A percentile compares a stretch with the other conserved stretches of the same genome.
phyloP scores from a whole-genome alignment of 2,888 invertebrate species.

The Eustalomyia histrio region DNA sequence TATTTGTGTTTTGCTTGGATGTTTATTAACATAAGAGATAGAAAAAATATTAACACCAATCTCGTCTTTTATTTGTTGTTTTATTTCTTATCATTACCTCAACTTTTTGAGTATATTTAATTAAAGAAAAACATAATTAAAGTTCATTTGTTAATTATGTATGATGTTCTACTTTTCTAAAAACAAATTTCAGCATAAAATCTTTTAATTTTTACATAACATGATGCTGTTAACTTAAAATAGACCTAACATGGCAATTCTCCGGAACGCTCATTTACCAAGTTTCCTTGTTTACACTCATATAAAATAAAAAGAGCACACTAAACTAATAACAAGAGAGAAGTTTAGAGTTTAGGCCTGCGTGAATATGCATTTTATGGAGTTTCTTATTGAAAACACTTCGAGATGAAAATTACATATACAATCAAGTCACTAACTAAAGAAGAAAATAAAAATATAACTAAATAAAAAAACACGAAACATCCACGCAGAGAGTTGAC shows the following conservation, averaged over 20 bases:
- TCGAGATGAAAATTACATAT: slow-evolving; percentile 19
- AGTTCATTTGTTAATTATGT: too few relatives aligned
- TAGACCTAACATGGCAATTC: background rate
- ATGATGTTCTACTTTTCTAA: too few relatives aligned
- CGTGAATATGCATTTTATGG: slow-evolving; percentile 40
- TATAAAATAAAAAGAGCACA: slow-evolving; percentile 13
- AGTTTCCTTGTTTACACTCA: slow-evolving; percentile 23
- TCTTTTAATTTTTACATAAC: background rate
- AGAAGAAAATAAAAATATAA: slow-evolving; percentile 24
- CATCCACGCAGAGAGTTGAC: slow-evolving; percentile 53
- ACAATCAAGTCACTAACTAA: slow-evolving; percentile 42
- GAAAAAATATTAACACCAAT: too few relatives aligned
- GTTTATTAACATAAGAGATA: too few relatives aligned
- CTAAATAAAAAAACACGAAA: slow-evolving; percentile 37
- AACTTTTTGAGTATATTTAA: too few relatives aligned
- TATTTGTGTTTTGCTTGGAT: too few relatives aligned
- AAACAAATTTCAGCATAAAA: too few relatives aligned
- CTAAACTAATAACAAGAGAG: background rate
- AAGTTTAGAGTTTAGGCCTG: slow-evolving; percentile 14
- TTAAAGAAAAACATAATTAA: too few relatives aligned
- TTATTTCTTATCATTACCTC: too few relatives aligned
- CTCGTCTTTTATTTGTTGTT: too few relatives aligned
- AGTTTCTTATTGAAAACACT: slow-evolving; percentile 58
- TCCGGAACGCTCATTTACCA: background rate
- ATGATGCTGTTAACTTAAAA: background rate